A percentile compares a stretch with the other conserved stretches of the same genome.
Evolutionary conservation across 2,888 invertebrate species (phyloP).

Genomic region (Ecdyonurus torrentis): DNA sequence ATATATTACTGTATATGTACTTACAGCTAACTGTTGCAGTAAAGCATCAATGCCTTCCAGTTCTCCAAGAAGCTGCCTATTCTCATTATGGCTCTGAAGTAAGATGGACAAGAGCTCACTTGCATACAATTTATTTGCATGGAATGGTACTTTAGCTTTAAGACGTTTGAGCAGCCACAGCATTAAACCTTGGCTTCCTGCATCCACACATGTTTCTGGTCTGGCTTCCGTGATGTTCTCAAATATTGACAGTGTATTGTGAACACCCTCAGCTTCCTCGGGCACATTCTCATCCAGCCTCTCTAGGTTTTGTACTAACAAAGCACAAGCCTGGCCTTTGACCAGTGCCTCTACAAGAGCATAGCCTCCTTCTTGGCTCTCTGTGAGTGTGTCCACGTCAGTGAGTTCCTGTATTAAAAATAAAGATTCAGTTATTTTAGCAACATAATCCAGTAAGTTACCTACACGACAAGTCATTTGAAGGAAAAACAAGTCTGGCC

Average conservation of each 20-base stretch:
- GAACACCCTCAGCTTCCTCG: constrained; percentile 92
- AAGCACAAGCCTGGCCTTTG: constrained; percentile 75
- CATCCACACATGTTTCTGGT: constrained; percentile 65
- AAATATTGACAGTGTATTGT: constrained; percentile 79
- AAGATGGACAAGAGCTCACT: constrained; percentile 93
- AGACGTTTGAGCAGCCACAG: constrained; percentile 84
- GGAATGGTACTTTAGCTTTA: constrained; percentile 78
- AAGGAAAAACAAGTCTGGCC: neutral
- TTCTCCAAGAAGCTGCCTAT: constrained; percentile 68
- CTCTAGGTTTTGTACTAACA: constrained; percentile 84
- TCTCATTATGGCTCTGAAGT: constrained; percentile 75
- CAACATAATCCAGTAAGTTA: too few species aligned
- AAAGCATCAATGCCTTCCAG: constrained; percentile 92
- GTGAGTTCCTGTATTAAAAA: constrained; percentile 57
- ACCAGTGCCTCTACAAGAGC: constrained; percentile 73
- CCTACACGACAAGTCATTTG: too few species aligned
- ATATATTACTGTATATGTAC: too few species aligned
- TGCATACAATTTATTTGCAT: constrained; percentile 86
- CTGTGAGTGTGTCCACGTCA: constrained; percentile 89
- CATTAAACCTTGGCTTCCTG: constrained; percentile 78
- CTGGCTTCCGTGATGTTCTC: constrained; percentile 91
- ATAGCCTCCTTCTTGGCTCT: constrained; percentile 82
- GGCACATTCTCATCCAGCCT: constrained; percentile 83
- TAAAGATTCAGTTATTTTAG: too few species aligned
- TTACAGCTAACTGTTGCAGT: constrained; percentile 80